Evolutionary conservation across 2,113 vertebrate genomes (phyloP).

Genomic region (Jaculus jaculus): DNA sequence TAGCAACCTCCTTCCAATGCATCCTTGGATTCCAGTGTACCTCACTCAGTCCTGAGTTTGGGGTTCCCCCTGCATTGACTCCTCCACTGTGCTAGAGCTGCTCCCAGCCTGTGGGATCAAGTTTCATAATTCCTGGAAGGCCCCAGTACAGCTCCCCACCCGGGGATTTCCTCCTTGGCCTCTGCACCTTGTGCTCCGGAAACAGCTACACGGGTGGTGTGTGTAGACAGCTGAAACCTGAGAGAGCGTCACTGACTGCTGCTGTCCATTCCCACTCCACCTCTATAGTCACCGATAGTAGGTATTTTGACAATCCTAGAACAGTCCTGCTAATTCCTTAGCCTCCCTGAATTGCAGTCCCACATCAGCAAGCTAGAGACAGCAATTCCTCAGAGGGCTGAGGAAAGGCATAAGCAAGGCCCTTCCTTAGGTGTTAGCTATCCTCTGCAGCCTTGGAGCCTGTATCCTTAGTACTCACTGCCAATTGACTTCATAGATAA

Average conservation of each 20-base stretch:
- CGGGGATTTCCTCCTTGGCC: constrained; percentile 80
- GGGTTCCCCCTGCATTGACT: constrained; percentile 61
- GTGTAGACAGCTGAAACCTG: constrained; percentile 40
- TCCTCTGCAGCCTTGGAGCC: neutral
- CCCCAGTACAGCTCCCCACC: constrained; percentile 69
- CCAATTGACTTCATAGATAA: neutral
- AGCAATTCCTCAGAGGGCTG: neutral
- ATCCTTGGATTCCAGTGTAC: neutral
- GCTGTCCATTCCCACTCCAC: neutral
- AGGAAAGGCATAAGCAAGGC: neutral
- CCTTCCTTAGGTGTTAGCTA: neutral
- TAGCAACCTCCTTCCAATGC: neutral
- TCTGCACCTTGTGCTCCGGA: constrained; percentile 72
- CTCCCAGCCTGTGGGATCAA: constrained; percentile 48
- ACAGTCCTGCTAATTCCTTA: neutral
- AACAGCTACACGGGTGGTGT: constrained; percentile 62
- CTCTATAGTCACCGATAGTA: neutral
- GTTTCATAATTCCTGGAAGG: constrained; percentile 82
- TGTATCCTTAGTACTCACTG: neutral
- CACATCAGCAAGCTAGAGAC: neutral
- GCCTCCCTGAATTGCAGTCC: neutral
- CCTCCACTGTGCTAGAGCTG: neutral
- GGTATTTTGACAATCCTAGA: neutral
- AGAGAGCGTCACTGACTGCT: neutral
- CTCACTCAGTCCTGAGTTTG: constrained; percentile 13